Evolutionary conservation across 2,888 invertebrate genomes (phyloP).

Genomic region (Spatulosminthurus flaviceps): DNA sequence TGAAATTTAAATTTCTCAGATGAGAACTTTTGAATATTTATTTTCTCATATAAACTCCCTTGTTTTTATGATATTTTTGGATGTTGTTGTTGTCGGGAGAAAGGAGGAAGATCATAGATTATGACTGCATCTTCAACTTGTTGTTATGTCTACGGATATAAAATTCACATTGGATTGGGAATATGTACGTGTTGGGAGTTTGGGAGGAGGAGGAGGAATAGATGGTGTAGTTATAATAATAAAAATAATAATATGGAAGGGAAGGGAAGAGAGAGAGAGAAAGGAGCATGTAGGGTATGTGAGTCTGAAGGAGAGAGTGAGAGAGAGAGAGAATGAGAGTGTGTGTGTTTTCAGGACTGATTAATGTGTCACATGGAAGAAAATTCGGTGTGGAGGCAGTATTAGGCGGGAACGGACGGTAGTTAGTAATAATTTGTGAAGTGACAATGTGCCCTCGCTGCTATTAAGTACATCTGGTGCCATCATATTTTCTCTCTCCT

Average conservation of each 20-base stretch:
- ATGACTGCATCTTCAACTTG: constrained; percentile 5
- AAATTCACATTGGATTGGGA: not conserved
- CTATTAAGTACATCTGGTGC: constrained; percentile 56
- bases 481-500: constrained; percentile 51
- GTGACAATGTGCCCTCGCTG: constrained; percentile 54
- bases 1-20: constrained; percentile 23
- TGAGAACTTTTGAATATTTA: constrained; percentile 28
- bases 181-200: not conserved
- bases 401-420: constrained; percentile 46
- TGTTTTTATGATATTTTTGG: not conserved
- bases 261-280: not conserved
- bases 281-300: not conserved
- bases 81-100: not conserved
- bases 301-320: not conserved
- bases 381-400: constrained; percentile 29
- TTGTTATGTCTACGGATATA: not conserved
- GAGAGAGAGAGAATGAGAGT: constrained; percentile 31
- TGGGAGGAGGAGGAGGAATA: not conserved
- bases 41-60: constrained; percentile 18
- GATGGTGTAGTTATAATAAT: not conserved
- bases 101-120: not conserved
- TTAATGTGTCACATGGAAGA: constrained; percentile 54
- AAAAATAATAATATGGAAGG: not conserved
- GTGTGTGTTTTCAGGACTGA: constrained; percentile 44
- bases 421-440: constrained; percentile 55